phyloP scores from a whole-genome alignment of 1,140 invertebrate species.

The Acyrthosiphon pisum region DNA sequence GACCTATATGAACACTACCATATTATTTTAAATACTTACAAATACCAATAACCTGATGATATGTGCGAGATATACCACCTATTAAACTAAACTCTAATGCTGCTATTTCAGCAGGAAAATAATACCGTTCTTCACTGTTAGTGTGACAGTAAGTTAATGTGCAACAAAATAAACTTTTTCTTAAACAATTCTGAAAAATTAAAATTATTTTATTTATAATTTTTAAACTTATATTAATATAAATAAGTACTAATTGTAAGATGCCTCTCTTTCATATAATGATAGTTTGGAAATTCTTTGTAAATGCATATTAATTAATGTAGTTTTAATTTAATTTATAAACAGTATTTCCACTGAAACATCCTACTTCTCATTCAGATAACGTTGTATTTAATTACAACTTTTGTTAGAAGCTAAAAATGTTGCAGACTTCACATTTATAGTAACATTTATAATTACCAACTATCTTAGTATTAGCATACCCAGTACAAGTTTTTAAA shows the following conservation, averaged over 20 bases:
- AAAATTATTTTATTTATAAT: background rate
- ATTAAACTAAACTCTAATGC: slow-evolving; percentile 18
- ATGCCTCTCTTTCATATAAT: too few relatives aligned
- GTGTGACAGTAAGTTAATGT: slow-evolving; percentile 32
- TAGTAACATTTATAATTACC: too few relatives aligned
- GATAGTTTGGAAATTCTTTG: too few relatives aligned
- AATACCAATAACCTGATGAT: slow-evolving; percentile 26
- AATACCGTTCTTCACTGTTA: slow-evolving; percentile 1
- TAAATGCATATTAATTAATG: too few relatives aligned
- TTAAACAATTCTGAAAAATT: slow-evolving; percentile 32
- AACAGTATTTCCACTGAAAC: too few relatives aligned
- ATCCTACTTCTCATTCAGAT: too few relatives aligned
- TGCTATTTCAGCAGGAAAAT: slow-evolving; percentile 54
- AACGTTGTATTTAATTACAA: too few relatives aligned
- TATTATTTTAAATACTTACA: slow-evolving; percentile 32
- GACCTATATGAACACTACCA: background rate
- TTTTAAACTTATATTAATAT: background rate
- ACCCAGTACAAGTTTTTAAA: too few relatives aligned
- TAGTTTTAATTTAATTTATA: too few relatives aligned
- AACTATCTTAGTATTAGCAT: too few relatives aligned
- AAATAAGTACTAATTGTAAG: background rate
- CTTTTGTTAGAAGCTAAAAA: too few relatives aligned
- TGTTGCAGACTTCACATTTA: too few relatives aligned
- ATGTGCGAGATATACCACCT: background rate
- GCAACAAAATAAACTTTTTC: slow-evolving; percentile 20